Evolutionary conservation across 2,888 invertebrate species (phyloP), one percentile per base, ranked within the genome.

Genomic region (Agriopis aurantiaria): DNA sequence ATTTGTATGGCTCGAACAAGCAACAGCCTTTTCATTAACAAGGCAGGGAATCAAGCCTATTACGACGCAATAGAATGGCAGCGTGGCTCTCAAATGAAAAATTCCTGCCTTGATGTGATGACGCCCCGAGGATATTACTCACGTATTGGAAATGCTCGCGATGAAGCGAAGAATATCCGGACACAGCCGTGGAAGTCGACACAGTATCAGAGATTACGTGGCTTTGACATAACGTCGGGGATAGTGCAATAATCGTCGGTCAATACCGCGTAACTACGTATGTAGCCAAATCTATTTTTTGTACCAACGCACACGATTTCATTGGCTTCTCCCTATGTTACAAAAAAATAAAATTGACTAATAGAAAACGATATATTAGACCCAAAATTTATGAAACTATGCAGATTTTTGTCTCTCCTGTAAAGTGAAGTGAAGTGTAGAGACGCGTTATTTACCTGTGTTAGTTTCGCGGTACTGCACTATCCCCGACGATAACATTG

Each of bases 81-180:
- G 46, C 10, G 17, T 48, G 52, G 45, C 46, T 57, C 33, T 17
- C 61, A 69, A 61, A 69, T 69, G 69, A 69, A 69, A 69, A 65
- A 69, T 69, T 69, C 65, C 61, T 11, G 12, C 11, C 51, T 58
- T 51, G 56, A 60, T 57, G 65, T 65, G 51, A 55, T 60, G 65
- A 60, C 48, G 53, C 49, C 14, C 14, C 11, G 48, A 52, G 65
- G 65, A 65, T 69, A 69, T 69, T 65, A 69, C 52, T 65, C 69
- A 69, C 69, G 69, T 69, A 69, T 69, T 69, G 69, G 61, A 57
- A 69, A 65, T 65, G 41, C 60, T 59, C 17, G 53, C 41, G 64
- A 63, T 59, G 53, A 51, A 41, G 59, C 48, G 66, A 49, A 23
- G 61, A 56, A 60, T 56, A 61, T 61, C 66, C 55, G 45, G 48